Evolutionary conservation across 2,888 invertebrate species (phyloP).

Genomic region (Apamea crenata): DNA sequence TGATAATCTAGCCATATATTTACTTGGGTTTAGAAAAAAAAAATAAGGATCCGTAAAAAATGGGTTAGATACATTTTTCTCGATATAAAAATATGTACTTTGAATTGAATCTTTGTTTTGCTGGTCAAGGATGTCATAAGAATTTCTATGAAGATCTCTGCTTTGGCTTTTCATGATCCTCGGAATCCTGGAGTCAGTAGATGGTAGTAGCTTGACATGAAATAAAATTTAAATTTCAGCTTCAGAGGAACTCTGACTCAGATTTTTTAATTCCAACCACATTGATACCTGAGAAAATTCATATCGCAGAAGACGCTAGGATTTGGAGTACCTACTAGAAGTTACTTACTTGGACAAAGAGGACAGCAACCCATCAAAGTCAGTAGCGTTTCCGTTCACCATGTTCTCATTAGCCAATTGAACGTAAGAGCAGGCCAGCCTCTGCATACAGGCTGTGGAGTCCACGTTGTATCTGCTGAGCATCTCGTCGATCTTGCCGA

Average conservation of each 20-base stretch:
- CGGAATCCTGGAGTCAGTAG: background rate
- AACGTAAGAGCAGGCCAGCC: slow-evolving; percentile 93
- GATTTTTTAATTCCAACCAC: background rate
- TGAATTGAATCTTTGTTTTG: background rate
- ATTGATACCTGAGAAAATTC: background rate
- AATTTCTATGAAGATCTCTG: background rate
- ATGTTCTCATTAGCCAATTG: slow-evolving; percentile 92
- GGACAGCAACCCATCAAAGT: slow-evolving; percentile 91
- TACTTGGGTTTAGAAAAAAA: background rate
- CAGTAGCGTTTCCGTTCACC: slow-evolving; percentile 91
- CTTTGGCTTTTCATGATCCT: background rate
- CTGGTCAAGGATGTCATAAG: background rate
- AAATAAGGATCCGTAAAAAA: background rate
- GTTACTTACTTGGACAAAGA: slow-evolving; percentile 91
- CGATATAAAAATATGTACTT: background rate
- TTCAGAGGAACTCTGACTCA: background rate
- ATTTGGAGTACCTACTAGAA: background rate
- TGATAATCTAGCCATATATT: background rate
- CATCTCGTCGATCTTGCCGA: slow-evolving; percentile 92
- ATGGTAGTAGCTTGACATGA: background rate
- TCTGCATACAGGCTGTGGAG: slow-evolving; percentile 93
- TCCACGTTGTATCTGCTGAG: slow-evolving; percentile 93
- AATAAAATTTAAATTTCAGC: background rate
- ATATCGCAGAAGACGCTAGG: background rate
- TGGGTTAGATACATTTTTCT: background rate